phyloP scores from a whole-genome alignment of 2,888 invertebrate species.

The Coremacera marginata region DNA sequence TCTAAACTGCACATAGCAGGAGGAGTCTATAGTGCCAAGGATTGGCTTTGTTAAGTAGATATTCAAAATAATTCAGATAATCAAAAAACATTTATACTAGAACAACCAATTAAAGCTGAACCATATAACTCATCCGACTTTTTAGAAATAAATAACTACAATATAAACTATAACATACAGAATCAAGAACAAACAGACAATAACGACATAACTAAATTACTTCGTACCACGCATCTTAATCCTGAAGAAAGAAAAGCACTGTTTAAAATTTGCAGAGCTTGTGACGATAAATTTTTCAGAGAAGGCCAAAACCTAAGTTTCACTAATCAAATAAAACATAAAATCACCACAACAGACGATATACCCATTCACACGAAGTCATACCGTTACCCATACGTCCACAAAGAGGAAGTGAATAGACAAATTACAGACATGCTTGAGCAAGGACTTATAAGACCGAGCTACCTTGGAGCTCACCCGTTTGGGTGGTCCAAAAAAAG shows the following conservation, averaged over 20 bases:
- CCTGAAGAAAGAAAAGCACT: neutral
- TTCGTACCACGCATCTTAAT: neutral
- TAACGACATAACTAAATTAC: neutral
- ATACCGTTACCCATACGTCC: conserved; percentile 30
- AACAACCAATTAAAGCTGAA: too few relatives aligned
- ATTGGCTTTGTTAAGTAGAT: too few relatives aligned
- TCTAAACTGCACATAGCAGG: too few relatives aligned
- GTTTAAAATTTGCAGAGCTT: conserved; percentile 1
- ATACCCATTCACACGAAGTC: neutral
- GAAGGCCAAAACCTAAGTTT: conserved; percentile 1
- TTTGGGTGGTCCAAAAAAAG: conserved; percentile 39
- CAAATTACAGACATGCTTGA: conserved; percentile 34
- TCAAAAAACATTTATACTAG: too few relatives aligned
- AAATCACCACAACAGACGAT: too few relatives aligned
- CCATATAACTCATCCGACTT: too few relatives aligned
- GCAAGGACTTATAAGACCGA: conserved; percentile 30
- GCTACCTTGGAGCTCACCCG: conserved; percentile 30
- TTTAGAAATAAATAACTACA: too few relatives aligned
- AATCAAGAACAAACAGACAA: too few relatives aligned
- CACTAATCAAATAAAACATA: too few relatives aligned
- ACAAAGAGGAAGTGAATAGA: conserved; percentile 29
- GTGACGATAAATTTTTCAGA: conserved; percentile 16
- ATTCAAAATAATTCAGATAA: too few relatives aligned
- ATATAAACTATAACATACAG: too few relatives aligned
- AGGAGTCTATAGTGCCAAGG: too few relatives aligned